Conservation (phyloP, 2,113 vertebrate species). For the Chloropsis hardwickii region DNA sequence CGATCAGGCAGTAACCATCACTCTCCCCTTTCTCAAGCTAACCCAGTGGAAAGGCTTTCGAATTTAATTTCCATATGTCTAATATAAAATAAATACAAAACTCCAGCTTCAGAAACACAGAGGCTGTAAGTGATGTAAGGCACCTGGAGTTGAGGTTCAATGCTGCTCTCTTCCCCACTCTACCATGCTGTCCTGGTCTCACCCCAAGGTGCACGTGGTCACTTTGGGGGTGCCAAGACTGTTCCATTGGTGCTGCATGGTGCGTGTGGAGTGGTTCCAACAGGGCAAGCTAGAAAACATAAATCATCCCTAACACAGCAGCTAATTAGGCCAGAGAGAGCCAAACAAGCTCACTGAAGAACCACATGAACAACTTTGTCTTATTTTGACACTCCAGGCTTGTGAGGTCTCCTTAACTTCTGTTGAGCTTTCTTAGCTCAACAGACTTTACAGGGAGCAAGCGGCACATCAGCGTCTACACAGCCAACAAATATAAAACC, state of each 20-base stretch:
- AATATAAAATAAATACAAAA: background rate
- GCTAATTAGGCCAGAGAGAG: background rate
- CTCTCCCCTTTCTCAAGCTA: background rate
- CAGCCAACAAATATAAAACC: background rate
- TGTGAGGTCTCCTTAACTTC: background rate
- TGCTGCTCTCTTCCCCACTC: rapidly evolving
- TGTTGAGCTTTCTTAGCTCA: background rate
- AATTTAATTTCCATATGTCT: background rate
- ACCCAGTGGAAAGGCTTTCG: background rate
- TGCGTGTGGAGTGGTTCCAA: background rate
- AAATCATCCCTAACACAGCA: background rate
- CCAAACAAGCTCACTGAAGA: background rate
- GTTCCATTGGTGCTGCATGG: background rate
- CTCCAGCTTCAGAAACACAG: background rate
- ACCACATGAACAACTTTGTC: background rate
- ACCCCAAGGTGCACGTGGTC: rapidly evolving
- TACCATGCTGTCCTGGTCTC: background rate
- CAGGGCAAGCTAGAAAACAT: background rate
- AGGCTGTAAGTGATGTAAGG: background rate
- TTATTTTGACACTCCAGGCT: background rate
- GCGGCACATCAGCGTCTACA: background rate
- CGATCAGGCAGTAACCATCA: background rate
- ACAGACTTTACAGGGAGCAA: background rate
- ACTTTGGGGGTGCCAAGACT: background rate
- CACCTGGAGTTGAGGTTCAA: background rate